These are phyloP conservation scores for Diadema setosum DNA, from an alignment of 35 echinoderm and acorn worm species.

Conservation along the genomic window DNA sequence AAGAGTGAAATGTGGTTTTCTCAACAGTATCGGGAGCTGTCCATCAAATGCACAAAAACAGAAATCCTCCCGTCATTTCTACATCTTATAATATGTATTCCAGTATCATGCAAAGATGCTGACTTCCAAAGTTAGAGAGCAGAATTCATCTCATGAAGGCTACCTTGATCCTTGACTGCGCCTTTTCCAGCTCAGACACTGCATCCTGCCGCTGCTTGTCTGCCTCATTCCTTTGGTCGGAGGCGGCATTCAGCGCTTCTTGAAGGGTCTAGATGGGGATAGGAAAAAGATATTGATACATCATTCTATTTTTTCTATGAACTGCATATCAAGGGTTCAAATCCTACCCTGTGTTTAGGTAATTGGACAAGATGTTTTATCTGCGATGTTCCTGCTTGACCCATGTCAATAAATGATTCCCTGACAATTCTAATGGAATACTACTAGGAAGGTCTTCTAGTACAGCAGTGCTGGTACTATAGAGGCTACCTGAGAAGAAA, in stretches of 20 bases:
- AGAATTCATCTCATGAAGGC: not conserved
- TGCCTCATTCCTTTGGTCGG: not conserved
- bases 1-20: not conserved
- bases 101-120: too few relatives aligned
- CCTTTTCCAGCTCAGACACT: not conserved
- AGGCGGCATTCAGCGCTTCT: not conserved
- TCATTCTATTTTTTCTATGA: too few relatives aligned
- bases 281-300: not conserved
- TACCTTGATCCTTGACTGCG: not conserved
- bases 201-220: constrained; percentile 19
- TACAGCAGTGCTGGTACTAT: too few relatives aligned
- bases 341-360: too few relatives aligned
- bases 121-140: not conserved
- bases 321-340: too few relatives aligned
- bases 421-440: too few relatives aligned
- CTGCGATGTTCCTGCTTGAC: too few relatives aligned
- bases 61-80: not conserved
- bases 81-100: not conserved
- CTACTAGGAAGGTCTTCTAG: too few relatives aligned
- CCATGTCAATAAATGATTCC: too few relatives aligned
- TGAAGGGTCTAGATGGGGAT: constrained; percentile 2
- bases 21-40: not conserved
- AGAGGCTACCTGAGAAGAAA: too few relatives aligned
- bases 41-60: not conserved
- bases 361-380: too few relatives aligned